A percentile compares a stretch with the other conserved stretches of the same genome.
These are phyloP conservation scores for Eclectus roratus DNA, from an alignment of 2,113 vertebrate species.

Conservation along the genomic window DNA sequence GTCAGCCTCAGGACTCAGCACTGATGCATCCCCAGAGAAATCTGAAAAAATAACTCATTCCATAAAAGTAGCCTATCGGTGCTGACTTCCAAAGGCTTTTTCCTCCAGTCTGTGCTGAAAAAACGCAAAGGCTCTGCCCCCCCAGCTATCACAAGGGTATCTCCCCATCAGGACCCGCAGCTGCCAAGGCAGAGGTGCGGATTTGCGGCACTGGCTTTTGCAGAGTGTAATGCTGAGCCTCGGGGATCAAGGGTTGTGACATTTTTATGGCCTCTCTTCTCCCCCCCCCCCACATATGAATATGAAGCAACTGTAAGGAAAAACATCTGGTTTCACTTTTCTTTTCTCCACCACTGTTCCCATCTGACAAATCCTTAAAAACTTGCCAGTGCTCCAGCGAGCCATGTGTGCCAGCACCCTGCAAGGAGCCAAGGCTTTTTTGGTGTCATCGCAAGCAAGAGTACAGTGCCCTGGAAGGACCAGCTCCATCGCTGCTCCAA, in stretches of 20 bases:
- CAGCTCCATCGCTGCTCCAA: not conserved
- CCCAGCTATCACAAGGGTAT: not conserved
- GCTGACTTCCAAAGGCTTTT: slow-evolving; percentile 21
- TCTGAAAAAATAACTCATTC: slow-evolving; percentile 34
- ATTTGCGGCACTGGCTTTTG: slow-evolving; percentile 65
- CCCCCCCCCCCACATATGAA: not conserved
- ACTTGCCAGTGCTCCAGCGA: slow-evolving; percentile 62
- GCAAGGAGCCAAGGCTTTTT: slow-evolving; percentile 15
- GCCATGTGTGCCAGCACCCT: not conserved
- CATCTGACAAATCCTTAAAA: slow-evolving; percentile 70
- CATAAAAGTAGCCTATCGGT: not conserved
- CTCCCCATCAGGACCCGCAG: not conserved
- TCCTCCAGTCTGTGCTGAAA: not conserved
- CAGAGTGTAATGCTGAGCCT: slow-evolving; percentile 55
- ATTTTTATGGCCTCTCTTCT: slow-evolving; percentile 71
- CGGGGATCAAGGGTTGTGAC: slow-evolving; percentile 69
- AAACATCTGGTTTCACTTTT: slow-evolving; percentile 82
- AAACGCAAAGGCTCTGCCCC: not conserved
- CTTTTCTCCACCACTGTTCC: slow-evolving; percentile 66
- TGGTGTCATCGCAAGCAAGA: slow-evolving; percentile 3
- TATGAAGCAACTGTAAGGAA: slow-evolving; percentile 69
- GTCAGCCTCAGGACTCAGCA: not conserved
- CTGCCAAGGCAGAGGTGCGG: not conserved
- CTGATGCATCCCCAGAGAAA: slow-evolving; percentile 21
- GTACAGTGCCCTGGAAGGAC: not conserved